Conservation (phyloP, 2,113 vertebrate species). For the Pongo pygmaeus region DNA sequence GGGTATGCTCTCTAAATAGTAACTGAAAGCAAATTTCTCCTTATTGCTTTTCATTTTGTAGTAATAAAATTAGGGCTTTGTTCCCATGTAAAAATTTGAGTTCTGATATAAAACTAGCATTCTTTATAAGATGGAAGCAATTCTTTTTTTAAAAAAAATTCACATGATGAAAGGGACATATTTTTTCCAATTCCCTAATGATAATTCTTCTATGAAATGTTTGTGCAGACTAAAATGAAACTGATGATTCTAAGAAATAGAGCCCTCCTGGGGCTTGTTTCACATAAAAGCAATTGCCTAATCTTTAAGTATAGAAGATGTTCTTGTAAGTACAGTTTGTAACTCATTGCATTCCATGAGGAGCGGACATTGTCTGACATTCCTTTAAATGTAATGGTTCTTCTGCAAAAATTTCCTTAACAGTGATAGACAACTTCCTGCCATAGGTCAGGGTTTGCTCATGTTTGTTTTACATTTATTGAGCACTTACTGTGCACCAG, state of each 20-base stretch:
- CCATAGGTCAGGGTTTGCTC: background rate
- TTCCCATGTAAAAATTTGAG: background rate
- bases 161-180: background rate
- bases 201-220: slow-evolving; percentile 32
- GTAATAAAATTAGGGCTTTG: slow-evolving; percentile 10
- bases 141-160: background rate
- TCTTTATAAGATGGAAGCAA: background rate
- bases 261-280: background rate
- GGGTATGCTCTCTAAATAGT: background rate
- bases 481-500: background rate
- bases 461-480: background rate
- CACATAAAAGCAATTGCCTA: slow-evolving; percentile 28
- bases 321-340: background rate
- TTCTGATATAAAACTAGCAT: slow-evolving; percentile 12
- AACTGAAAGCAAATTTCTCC: slow-evolving; percentile 21
- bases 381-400: background rate
- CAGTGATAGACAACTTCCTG: background rate
- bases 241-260: slow-evolving; percentile 18
- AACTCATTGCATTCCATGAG: background rate
- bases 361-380: background rate
- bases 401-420: background rate
- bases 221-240: slow-evolving; percentile 32
- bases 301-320: slow-evolving; percentile 19
- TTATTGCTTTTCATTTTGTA: background rate
- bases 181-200: slow-evolving; percentile 16